phyloP scores from a whole-genome alignment of 2,888 invertebrate genomes.

The Digitonthophagus gazella region DNA sequence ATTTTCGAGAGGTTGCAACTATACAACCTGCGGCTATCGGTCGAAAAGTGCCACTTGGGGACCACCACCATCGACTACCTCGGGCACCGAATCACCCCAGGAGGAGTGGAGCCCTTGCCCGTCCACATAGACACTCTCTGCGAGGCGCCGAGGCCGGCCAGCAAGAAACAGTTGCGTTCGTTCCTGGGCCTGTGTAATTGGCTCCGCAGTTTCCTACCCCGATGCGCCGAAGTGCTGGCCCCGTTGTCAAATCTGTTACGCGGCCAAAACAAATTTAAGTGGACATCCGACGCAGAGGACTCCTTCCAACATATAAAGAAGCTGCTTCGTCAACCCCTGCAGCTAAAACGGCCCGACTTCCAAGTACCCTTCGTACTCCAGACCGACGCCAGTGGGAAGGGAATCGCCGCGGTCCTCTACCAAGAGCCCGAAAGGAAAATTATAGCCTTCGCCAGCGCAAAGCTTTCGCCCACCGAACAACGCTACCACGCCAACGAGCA shows the following conservation, averaged over 20 bases:
- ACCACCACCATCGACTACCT: conserved; percentile 16
- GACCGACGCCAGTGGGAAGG: conserved; percentile 32
- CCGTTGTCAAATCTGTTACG: too few species aligned
- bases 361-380: too few species aligned
- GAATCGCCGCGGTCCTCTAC: conserved; percentile 35
- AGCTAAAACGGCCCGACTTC: too few species aligned
- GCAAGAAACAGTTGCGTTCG: too few species aligned
- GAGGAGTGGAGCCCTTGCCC: conserved; percentile 7
- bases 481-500: conserved; percentile 36
- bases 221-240: conserved; percentile 28
- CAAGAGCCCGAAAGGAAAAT: conserved; percentile 26
- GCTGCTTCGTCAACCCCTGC: conserved; percentile 29
- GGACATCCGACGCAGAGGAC: conserved; percentile 24
- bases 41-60: conserved; percentile 19
- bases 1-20: conserved; percentile 31
- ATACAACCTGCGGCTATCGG: conserved; percentile 20
- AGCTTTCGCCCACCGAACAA: conserved; percentile 20
- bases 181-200: conserved; percentile 34
- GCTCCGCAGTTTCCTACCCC: conserved; percentile 35
- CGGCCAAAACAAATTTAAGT: conserved; percentile 27
- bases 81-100: too few species aligned
- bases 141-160: background rate
- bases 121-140: conserved; percentile 11
- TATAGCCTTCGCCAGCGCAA: too few species aligned
- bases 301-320: conserved; percentile 28